These are phyloP conservation scores for Platycheirus albimanus DNA, from an alignment of 2,888 invertebrate genomes.

Conservation along the genomic window DNA sequence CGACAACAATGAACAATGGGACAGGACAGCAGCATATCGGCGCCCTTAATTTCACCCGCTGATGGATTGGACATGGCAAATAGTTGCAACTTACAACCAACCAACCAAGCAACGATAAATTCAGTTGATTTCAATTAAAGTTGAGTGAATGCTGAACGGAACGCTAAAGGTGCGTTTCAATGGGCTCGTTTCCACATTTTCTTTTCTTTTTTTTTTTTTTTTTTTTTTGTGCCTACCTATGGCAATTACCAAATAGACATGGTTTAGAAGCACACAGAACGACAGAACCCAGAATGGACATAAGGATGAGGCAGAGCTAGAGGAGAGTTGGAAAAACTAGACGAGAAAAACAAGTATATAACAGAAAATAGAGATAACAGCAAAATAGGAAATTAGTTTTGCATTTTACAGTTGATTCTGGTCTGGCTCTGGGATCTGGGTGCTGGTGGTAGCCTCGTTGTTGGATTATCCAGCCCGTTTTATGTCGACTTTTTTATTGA, in stretches of 20 bases:
- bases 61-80: conserved; percentile 4
- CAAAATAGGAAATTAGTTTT: conserved; percentile 55
- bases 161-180: conserved; percentile 24
- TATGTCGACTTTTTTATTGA: conserved; percentile 14
- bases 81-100: too few species aligned
- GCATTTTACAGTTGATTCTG: conserved; percentile 36
- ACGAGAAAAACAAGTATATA: conserved; percentile 58
- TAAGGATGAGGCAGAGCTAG: not conserved
- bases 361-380: conserved; percentile 41
- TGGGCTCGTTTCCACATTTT: conserved; percentile 12
- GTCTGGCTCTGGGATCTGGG: not conserved
- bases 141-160: conserved; percentile 3
- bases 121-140: conserved; percentile 24
- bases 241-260: conserved; percentile 38
- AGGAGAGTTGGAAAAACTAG: conserved; percentile 7
- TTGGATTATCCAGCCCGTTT: conserved; percentile 43
- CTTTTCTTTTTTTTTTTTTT: not conserved
- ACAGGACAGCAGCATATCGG: not conserved
- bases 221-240: too few species aligned
- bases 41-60: conserved; percentile 1
- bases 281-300: too few species aligned
- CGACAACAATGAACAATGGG: not conserved
- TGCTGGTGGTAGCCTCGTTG: conserved; percentile 24
- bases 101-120: conserved; percentile 1
- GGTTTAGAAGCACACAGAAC: not conserved